Evolutionary conservation across 2,797 vertebrate genomes (phyloP).

Genomic region (Prunella strophiata): DNA sequence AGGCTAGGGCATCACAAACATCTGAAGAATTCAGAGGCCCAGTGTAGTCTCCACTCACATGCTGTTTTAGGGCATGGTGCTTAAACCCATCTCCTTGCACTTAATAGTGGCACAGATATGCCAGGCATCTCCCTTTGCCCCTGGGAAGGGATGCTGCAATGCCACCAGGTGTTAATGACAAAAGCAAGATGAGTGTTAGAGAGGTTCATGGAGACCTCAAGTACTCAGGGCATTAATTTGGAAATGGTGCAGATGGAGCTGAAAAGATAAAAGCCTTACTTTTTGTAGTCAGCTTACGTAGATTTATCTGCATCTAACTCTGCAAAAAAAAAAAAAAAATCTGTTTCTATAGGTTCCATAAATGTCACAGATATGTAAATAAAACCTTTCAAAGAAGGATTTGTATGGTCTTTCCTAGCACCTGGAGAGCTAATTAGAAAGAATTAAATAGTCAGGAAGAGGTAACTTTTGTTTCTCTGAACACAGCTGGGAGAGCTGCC

Average conservation of each 20-base stretch:
- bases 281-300: neutral
- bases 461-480: neutral
- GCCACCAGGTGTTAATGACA: neutral
- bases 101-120: neutral
- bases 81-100: neutral
- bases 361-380: neutral
- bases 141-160: neutral
- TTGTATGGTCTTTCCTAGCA: neutral
- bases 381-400: neutral
- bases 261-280: neutral
- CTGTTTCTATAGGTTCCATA: neutral
- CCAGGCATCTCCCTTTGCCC: neutral
- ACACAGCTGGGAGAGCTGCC: neutral
- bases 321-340: neutral
- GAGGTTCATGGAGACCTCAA: neutral
- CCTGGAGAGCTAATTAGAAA: neutral
- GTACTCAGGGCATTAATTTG: neutral
- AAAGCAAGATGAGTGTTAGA: neutral
- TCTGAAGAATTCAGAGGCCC: neutral
- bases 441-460: neutral
- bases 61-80: neutral
- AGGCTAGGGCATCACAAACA: neutral
- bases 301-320: neutral
- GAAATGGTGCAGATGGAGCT: neutral
- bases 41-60: neutral